Base-by-base conservation (phyloP, 2,888 invertebrate genomes). In the Sphaerophoria taeniata region DNA sequence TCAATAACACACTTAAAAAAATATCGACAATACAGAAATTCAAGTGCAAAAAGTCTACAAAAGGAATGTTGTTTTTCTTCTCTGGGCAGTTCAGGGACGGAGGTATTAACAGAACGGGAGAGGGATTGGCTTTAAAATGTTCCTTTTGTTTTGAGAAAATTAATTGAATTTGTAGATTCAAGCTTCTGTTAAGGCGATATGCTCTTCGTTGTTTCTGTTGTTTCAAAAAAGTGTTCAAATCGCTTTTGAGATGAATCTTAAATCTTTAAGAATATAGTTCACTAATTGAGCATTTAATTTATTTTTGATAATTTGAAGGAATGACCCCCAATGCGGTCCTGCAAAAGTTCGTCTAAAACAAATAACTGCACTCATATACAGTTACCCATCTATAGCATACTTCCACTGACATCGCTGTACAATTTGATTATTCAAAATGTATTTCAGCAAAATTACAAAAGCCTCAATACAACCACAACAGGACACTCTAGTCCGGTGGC, bases 391-490 rank as follows among this genome's bases (percentile, higher is more conserved):
- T 43, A 43, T 7, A 43, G 36, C 39, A n/a, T 24, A 43, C 16
- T 4, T 16, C 9, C 4, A 31, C 6, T 24, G 24, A 24, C 45
- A 9, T 36, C 14, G 12, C 16, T 4, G 14, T 39, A 34, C 58
- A 36, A 39, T 77, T 72, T 47, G 39, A 47, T 16, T 73, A 69
- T 56, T 58, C 69, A 63, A 67, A 84, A 58, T 72, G 63, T 70
- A 76, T 80, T 69, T 65, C 39, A 81, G 63, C 61, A 33, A 69
- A 79, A 84, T 77, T 85, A 81, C 69, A 81, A 83, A 73, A 77
- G 69, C 81, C 72, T 70, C 67, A 51, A 39, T 65, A 60, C 49
- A 47, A 85, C 85, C 85, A 49, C 85, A 85, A 85, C 85, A 76
- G 76, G 76, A 81, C 69, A 73, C 69, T 58, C 51, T 61, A 39